Evolutionary conservation across 2,888 invertebrate species (phyloP).

Genomic region (Nomada ruficornis): DNA sequence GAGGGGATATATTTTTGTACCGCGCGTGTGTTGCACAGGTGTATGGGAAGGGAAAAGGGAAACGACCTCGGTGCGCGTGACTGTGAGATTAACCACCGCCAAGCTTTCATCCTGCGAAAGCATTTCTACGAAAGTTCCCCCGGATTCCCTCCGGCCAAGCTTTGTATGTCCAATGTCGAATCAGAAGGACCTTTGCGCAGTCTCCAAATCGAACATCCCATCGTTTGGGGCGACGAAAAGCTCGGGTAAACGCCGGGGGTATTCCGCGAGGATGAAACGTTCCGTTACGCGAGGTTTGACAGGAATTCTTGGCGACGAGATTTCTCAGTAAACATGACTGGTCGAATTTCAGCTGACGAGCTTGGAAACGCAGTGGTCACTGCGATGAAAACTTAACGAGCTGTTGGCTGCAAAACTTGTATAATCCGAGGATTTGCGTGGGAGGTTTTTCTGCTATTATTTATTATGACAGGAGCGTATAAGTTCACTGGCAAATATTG

Average conservation of each 20-base stretch:
- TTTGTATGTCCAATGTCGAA: conserved; percentile 37
- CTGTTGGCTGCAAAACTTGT: neutral
- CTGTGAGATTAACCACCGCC: conserved; percentile 39
- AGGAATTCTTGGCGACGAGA: conserved; percentile 44
- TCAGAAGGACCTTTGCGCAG: conserved; percentile 54
- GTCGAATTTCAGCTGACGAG: conserved; percentile 3
- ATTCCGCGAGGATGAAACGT: conserved; percentile 45
- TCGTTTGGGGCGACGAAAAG: conserved; percentile 33
- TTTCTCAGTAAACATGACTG: conserved; percentile 42
- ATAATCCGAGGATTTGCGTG: neutral
- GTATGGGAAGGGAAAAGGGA: conserved; percentile 3
- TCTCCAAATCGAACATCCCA: conserved; percentile 62
- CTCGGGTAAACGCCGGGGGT: conserved; percentile 11
- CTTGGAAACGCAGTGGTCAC: conserved; percentile 11
- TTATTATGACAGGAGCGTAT: neutral
- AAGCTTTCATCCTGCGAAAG: conserved; percentile 49
- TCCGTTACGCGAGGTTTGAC: conserved; percentile 39
- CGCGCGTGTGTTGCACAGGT: conserved; percentile 10
- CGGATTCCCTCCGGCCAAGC: conserved; percentile 11
- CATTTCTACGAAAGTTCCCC: conserved; percentile 42
- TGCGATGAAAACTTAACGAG: neutral
- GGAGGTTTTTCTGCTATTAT: neutral
- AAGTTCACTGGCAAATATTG: neutral
- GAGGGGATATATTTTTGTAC: conserved; percentile 21
- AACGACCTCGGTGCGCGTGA: conserved; percentile 36